These are phyloP conservation scores for Hippocampus guttulatus DNA, from an alignment of 2,113 vertebrate species.

Conservation along the genomic window DNA sequence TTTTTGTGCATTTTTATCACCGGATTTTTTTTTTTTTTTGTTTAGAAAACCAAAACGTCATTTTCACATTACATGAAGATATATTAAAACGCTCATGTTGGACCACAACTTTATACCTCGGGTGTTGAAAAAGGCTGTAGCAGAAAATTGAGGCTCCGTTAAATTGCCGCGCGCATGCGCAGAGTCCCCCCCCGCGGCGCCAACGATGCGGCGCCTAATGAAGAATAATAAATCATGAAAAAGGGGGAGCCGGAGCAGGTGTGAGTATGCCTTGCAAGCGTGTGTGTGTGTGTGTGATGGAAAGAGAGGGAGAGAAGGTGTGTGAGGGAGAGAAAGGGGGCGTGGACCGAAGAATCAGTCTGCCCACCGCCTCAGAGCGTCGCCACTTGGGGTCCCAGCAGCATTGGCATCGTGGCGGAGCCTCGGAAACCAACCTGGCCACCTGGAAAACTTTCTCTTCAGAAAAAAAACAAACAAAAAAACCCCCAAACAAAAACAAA, in stretches of 20 bases:
- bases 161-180: slow-evolving; percentile 67
- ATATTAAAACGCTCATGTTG: neutral
- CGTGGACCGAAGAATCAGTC: slow-evolving; percentile 66
- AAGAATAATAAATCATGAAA: slow-evolving; percentile 81
- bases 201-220: slow-evolving; percentile 72
- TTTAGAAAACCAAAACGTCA: neutral
- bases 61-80: no score
- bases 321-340: slow-evolving; percentile 59
- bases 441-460: slow-evolving; percentile 39
- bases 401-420: slow-evolving; percentile 69
- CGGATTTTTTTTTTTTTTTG: no score
- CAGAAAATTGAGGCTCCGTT: neutral
- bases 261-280: slow-evolving; percentile 6
- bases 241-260: slow-evolving; percentile 20
- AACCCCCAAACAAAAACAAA: neutral
- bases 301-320: slow-evolving; percentile 46
- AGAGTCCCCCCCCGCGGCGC: slow-evolving; percentile 70
- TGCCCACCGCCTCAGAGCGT: slow-evolving; percentile 67
- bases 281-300: slow-evolving; percentile 28
- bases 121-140: neutral
- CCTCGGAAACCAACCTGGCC: slow-evolving; percentile 58
- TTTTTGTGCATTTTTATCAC: no score
- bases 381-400: slow-evolving; percentile 74
- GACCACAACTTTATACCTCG: neutral
- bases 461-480: neutral